A percentile compares a stretch with the other conserved stretches of the same genome.
Conservation (phyloP, 2,113 vertebrate genomes). For the Todiramphus chloris region DNA sequence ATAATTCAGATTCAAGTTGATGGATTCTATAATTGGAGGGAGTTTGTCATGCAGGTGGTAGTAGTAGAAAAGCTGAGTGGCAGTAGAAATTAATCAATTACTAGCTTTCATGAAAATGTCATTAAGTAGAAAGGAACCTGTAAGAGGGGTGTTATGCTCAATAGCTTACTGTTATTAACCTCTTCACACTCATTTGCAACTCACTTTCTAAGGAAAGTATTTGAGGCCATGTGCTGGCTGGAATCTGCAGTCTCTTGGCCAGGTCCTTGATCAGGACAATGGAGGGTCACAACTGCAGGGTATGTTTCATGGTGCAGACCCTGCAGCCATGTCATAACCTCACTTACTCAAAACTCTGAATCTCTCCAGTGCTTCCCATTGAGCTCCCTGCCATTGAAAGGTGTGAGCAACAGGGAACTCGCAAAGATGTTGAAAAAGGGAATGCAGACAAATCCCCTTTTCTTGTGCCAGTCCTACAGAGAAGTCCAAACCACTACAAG, state of each 20-base stretch:
- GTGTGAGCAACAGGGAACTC: neutral
- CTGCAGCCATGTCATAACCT: neutral
- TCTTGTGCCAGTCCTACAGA: neutral
- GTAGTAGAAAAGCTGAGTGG: neutral
- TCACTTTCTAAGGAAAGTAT: neutral
- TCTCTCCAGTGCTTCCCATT: neutral
- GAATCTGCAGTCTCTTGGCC: neutral
- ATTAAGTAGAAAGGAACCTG: neutral
- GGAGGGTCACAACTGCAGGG: neutral
- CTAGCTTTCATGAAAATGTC: neutral
- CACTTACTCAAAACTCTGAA: neutral
- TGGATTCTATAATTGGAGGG: neutral
- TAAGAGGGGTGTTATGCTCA: neutral
- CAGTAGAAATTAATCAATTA: neutral
- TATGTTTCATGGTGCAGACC: neutral
- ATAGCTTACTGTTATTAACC: neutral
- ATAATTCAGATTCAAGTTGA: neutral
- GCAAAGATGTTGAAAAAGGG: neutral
- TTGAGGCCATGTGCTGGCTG: neutral
- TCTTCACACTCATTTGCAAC: rapidly evolving
- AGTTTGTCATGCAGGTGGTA: neutral
- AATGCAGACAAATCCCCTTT: neutral
- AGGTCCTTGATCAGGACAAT: neutral
- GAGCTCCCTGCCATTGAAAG: neutral
- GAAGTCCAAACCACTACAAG: neutral